Evolutionary conservation across 1,140 invertebrate species (phyloP).

Genomic region (Sinella curviseta): DNA sequence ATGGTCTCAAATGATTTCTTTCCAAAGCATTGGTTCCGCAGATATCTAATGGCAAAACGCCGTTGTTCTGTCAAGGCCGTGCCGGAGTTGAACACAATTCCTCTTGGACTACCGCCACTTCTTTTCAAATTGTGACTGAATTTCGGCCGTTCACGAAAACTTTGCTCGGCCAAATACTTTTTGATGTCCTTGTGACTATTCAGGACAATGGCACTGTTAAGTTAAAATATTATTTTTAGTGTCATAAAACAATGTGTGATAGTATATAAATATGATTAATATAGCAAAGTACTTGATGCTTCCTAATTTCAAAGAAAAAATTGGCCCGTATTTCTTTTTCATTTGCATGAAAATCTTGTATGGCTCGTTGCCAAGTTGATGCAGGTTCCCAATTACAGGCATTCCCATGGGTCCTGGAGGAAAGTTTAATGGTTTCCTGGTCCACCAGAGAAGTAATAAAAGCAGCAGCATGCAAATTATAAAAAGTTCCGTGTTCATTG

Average conservation of each 20-base stretch:
- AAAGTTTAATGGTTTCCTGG: too few relatives aligned
- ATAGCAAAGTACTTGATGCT: neutral
- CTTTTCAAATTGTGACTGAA: neutral
- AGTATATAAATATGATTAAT: neutral
- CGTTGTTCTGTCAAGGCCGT: slow-evolving; percentile 32
- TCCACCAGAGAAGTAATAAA: too few relatives aligned
- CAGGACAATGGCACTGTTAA: neutral
- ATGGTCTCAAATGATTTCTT: slow-evolving; percentile 22
- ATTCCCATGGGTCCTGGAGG: neutral
- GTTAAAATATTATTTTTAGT: neutral
- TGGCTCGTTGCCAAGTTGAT: neutral
- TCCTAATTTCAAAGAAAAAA: neutral
- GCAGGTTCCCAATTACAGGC: neutral
- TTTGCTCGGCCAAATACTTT: slow-evolving; percentile 23
- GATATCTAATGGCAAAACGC: slow-evolving; percentile 26
- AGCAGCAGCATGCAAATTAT: too few relatives aligned
- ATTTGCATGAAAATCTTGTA: slow-evolving; percentile 9
- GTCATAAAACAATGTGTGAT: neutral
- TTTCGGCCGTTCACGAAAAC: slow-evolving; percentile 37
- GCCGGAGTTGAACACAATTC: neutral
- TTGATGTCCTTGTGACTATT: neutral
- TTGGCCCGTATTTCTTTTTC: neutral
- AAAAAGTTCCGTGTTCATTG: too few relatives aligned
- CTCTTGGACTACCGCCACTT: slow-evolving; percentile 1
- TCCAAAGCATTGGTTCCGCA: slow-evolving; percentile 36